phyloP scores from a whole-genome alignment of 92 coral and sea anemone species.

The Blastomussa wellsi region DNA sequence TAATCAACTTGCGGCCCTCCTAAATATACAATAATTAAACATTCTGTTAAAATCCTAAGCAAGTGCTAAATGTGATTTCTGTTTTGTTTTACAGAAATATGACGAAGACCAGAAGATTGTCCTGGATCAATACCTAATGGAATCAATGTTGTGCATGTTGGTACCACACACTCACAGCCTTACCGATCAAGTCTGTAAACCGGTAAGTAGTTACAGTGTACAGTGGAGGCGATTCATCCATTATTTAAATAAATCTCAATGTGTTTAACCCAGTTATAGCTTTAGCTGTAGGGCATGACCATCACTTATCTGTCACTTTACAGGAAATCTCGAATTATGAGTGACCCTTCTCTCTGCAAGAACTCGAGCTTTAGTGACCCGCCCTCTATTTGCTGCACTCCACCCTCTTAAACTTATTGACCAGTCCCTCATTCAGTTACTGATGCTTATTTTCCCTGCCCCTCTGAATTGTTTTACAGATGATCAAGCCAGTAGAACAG shows the following conservation, averaged over 20 bases:
- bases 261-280: neutral
- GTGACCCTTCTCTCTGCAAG: too few species aligned
- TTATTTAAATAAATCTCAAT: too few species aligned
- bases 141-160: constrained; percentile 40
- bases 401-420: too few species aligned
- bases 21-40: too few species aligned
- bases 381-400: too few species aligned
- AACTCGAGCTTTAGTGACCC: too few species aligned
- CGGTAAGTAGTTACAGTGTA: constrained; percentile 50
- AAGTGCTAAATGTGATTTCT: neutral
- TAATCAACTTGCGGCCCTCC: too few species aligned
- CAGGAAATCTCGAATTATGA: too few species aligned
- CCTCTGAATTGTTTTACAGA: constrained; percentile 37
- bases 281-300: too few species aligned
- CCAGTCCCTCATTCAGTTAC: neutral
- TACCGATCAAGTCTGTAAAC: constrained; percentile 70
- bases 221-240: neutral
- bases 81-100: constrained; percentile 53
- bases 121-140: constrained; percentile 53
- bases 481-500: constrained; percentile 52
- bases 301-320: too few species aligned
- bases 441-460: neutral
- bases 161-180: constrained; percentile 50
- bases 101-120: constrained; percentile 64
- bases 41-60: too few species aligned